A percentile compares a stretch with the other conserved stretches of the same genome.
phyloP scores from a whole-genome alignment of 2,888 invertebrate species.

The Sisyra nigra region DNA sequence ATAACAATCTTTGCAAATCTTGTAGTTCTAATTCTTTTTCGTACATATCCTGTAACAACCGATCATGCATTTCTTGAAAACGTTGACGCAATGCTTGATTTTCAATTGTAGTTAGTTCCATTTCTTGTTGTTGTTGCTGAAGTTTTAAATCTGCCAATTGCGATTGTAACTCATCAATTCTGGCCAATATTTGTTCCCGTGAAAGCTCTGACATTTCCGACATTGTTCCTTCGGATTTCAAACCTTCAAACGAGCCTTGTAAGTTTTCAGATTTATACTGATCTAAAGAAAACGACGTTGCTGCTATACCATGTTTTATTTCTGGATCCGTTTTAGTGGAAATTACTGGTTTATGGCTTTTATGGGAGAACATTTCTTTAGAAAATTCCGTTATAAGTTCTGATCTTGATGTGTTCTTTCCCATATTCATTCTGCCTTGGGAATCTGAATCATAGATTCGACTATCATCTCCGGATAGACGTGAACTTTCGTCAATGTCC shows the following conservation, averaged over 20 bases:
- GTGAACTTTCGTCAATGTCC: conserved; percentile 66
- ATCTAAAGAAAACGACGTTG: neutral
- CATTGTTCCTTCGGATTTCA: conserved; percentile 9
- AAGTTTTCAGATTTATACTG: conserved; percentile 3
- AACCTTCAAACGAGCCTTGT: neutral
- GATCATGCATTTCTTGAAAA: conserved; percentile 67
- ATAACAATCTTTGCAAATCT: conserved; percentile 22
- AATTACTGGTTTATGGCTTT: neutral
- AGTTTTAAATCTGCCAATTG: conserved; percentile 62
- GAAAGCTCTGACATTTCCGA: conserved; percentile 7
- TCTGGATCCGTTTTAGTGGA: neutral
- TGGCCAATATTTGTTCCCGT: conserved; percentile 31
- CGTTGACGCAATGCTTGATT: conserved; percentile 68
- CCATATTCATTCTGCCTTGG: conserved; percentile 21
- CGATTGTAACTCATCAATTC: conserved; percentile 52
- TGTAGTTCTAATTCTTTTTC: conserved; percentile 54
- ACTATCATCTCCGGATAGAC: conserved; percentile 57
- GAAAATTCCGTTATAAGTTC: conserved; percentile 42
- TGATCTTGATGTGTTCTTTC: conserved; percentile 6
- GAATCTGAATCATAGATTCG: conserved; percentile 54
- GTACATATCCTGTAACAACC: conserved; percentile 60
- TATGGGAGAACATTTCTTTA: conserved; percentile 36
- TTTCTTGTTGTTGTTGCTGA: conserved; percentile 60
- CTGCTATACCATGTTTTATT: conserved; percentile 3
- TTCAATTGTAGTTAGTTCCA: conserved; percentile 71